Evolutionary conservation across 2,888 invertebrate genomes (phyloP), one percentile per base, ranked within the genome.

Genomic region (Drosophila barbarae): DNA sequence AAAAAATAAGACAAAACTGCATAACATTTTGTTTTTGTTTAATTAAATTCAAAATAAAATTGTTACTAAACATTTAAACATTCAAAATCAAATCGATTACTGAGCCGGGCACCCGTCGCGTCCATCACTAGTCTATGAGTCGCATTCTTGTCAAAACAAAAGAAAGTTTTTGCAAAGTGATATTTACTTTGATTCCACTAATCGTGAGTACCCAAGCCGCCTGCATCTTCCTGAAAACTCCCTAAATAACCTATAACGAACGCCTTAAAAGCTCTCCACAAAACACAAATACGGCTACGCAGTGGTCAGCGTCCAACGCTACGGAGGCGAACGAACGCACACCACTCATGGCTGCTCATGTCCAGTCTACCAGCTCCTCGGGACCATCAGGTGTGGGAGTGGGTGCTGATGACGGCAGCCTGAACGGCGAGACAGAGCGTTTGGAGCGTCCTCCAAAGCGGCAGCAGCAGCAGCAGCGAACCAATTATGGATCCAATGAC

Each of bases 281-380:
- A 38, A 53, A 34, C 38, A 44, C 72, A 77, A 81, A 69, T 71
- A 81, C 81, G 81, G 81, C 76, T 72, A 76, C 84, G 38, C 67
- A 71, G 71, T 54, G 81, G 84, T 44, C 67, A 55, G 61, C 71
- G 49, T 30, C 28, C 26, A 72, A 54, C 72, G 81, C 78, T 73
- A 73, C 74, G 73, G 86, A 77, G 76, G 81, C 76, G 73, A 76
- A 75, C 80, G 95, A 95, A 91, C 93, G 92, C 83, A 95, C 95
- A 85, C 94, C 94, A 90, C 93, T 95, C 88, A 95, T 95, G 95
- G 95, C 95, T 91, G 95, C 93, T 87, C 95, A 95, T 91, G 87
- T 88, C 69, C 87, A 85, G 68, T 86, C 84, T 32, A 60, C 72
- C 71, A 65, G 64, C 65, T 73, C 67, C 59, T 70, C 61, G 47